phyloP scores from a whole-genome alignment of 2,888 invertebrate species.

The Nesidiocoris tenuis region DNA sequence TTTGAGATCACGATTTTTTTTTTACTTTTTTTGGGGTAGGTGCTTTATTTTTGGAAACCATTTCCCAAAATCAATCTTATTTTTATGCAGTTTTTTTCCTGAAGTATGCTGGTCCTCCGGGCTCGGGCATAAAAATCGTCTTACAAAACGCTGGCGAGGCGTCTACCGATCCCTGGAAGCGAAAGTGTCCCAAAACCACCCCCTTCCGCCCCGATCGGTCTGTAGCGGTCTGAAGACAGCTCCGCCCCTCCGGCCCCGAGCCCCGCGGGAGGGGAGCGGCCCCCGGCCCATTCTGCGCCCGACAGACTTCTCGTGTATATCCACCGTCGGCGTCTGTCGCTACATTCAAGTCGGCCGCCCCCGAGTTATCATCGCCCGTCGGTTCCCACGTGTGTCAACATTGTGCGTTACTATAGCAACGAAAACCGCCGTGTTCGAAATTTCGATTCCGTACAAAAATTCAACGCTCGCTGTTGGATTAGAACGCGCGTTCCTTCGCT shows the following conservation, averaged over 20 bases:
- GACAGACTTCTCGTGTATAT: neutral
- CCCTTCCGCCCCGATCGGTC: neutral
- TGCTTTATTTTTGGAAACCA: too few relatives aligned
- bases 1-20: too few relatives aligned
- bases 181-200: neutral
- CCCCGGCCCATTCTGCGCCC: neutral
- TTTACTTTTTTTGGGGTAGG: too few relatives aligned
- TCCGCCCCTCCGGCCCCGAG: neutral
- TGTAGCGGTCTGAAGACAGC: neutral
- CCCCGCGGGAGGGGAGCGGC: neutral
- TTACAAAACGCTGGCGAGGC: too few relatives aligned
- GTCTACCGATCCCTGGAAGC: neutral
- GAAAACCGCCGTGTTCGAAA: neutral
- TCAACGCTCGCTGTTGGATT: neutral
- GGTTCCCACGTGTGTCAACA: neutral
- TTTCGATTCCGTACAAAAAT: neutral
- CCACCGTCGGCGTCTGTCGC: neutral
- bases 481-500: neutral
- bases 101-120: too few relatives aligned
- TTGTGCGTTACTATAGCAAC: neutral
- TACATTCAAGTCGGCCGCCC: neutral
- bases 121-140: too few relatives aligned
- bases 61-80: too few relatives aligned
- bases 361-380: neutral
- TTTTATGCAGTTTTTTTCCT: too few relatives aligned